Evolutionary conservation across 2,797 vertebrate genomes (phyloP).

Genomic region (Peromyscus melanophrys): DNA sequence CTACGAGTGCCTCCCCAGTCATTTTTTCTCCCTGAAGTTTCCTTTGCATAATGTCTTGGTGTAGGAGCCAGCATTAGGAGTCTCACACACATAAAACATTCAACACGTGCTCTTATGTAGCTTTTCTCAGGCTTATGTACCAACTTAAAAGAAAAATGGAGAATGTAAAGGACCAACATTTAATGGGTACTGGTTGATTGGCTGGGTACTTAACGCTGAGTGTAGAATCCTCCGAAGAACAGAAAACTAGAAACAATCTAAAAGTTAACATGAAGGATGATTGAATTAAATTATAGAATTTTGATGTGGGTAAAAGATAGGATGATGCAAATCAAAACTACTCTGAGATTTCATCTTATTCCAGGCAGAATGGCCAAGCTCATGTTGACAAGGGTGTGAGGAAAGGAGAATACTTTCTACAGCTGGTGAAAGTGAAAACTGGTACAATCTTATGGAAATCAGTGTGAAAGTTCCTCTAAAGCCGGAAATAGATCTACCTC

Average conservation of each 20-base stretch:
- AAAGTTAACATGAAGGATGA: background rate
- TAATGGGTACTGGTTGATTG: background rate
- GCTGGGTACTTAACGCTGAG: background rate
- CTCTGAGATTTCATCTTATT: background rate
- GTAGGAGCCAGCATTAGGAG: background rate
- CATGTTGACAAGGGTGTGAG: background rate
- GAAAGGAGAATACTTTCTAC: background rate
- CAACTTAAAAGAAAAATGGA: background rate
- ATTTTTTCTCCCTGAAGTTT: background rate
- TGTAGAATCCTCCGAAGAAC: slow-evolving; percentile 41
- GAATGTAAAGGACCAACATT: background rate
- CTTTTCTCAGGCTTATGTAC: background rate
- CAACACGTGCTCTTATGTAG: background rate
- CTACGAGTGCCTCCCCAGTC: background rate
- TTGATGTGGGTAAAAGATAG: background rate
- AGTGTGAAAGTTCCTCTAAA: too few relatives aligned
- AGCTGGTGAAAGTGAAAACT: background rate
- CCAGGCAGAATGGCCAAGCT: background rate
- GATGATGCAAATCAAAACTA: background rate
- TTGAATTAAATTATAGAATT: slow-evolving; percentile 21
- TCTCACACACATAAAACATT: background rate
- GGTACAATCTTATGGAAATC: background rate
- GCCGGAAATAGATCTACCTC: background rate
- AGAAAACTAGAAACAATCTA: slow-evolving; percentile 43
- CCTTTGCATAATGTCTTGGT: background rate